Evolutionary conservation across 2,113 vertebrate genomes (phyloP).

Genomic region (Daubentonia madagascariensis): DNA sequence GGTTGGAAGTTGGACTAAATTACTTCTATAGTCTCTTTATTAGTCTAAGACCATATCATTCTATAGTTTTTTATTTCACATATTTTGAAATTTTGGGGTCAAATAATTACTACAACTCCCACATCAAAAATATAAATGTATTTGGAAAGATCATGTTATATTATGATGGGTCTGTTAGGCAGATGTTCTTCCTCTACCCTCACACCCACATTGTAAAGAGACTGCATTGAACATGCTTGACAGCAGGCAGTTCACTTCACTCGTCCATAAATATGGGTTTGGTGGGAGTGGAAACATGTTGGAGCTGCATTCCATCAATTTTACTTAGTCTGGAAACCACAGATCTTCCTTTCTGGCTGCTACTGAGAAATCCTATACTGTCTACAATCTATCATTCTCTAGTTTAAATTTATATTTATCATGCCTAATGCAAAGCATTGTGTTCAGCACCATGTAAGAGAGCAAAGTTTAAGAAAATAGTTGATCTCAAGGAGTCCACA

Average conservation of each 20-base stretch:
- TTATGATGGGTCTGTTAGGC: slow-evolving; percentile 36
- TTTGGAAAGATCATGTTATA: slow-evolving; percentile 34
- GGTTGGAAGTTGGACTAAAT: not conserved
- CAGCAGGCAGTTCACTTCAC: slow-evolving; percentile 27
- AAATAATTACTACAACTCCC: slow-evolving; percentile 34
- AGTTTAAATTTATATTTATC: slow-evolving; percentile 18
- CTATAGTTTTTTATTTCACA: not conserved
- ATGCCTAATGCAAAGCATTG: not conserved
- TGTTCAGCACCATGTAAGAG: not conserved
- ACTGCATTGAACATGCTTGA: not conserved
- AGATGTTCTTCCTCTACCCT: slow-evolving; percentile 14
- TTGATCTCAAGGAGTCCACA: not conserved
- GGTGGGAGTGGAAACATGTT: not conserved
- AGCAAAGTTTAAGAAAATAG: not conserved
- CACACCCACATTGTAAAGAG: not conserved
- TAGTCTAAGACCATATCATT: not conserved
- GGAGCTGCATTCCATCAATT: not conserved
- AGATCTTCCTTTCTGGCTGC: not conserved
- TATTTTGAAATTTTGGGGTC: slow-evolving; percentile 55
- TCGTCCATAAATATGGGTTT: slow-evolving; percentile 14
- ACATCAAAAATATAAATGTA: slow-evolving; percentile 51
- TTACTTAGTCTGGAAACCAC: slow-evolving; percentile 39
- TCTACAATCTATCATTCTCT: not conserved
- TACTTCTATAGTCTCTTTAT: slow-evolving; percentile 10
- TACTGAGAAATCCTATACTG: slow-evolving; percentile 10